A percentile compares a stretch with the other conserved stretches of the same genome.
Evolutionary conservation across 1,140 invertebrate genomes (phyloP).

Genomic region (Aphaenogaster rudis): DNA sequence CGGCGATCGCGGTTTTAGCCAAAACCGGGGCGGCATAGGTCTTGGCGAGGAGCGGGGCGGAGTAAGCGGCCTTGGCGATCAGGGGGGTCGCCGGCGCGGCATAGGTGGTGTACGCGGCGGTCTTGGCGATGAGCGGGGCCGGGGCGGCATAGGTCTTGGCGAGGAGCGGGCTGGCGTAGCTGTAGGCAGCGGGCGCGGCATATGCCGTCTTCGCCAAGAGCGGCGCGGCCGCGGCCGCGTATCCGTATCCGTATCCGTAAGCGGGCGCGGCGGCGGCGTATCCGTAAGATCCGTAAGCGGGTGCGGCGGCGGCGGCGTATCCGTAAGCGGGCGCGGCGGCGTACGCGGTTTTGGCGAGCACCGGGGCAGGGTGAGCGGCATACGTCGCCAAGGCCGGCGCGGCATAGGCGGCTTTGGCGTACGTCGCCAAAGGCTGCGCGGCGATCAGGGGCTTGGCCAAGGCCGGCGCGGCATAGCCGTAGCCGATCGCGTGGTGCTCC

Average conservation of each 20-base stretch:
- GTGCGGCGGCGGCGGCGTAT: slow-evolving; percentile 40
- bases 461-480: slow-evolving; percentile 73
- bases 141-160: slow-evolving; percentile 78
- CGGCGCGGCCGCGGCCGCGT: slow-evolving; percentile 50
- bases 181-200: slow-evolving; percentile 42
- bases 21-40: slow-evolving; percentile 68
- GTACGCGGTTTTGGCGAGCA: slow-evolving; percentile 70
- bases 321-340: slow-evolving; percentile 35
- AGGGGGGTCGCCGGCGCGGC: slow-evolving; percentile 64
- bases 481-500: slow-evolving; percentile 65
- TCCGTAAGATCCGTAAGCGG: slow-evolving; percentile 40
- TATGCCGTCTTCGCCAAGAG: slow-evolving; percentile 41
- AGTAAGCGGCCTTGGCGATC: slow-evolving; percentile 39
- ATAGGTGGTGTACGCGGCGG: slow-evolving; percentile 69
- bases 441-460: slow-evolving; percentile 65
- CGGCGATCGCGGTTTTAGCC: slow-evolving; percentile 61
- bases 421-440: slow-evolving; percentile 62
- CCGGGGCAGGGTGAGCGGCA: slow-evolving; percentile 53
- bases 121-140: slow-evolving; percentile 75
- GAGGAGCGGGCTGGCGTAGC: slow-evolving; percentile 52
- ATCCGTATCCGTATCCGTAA: slow-evolving; percentile 56
- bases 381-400: slow-evolving; percentile 60
- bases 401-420: slow-evolving; percentile 68
- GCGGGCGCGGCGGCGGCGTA: slow-evolving; percentile 54
- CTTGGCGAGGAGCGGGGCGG: slow-evolving; percentile 66